These are phyloP conservation scores for Diuraphis noxia DNA, from an alignment of 1,140 invertebrate genomes.

Conservation along the genomic window DNA sequence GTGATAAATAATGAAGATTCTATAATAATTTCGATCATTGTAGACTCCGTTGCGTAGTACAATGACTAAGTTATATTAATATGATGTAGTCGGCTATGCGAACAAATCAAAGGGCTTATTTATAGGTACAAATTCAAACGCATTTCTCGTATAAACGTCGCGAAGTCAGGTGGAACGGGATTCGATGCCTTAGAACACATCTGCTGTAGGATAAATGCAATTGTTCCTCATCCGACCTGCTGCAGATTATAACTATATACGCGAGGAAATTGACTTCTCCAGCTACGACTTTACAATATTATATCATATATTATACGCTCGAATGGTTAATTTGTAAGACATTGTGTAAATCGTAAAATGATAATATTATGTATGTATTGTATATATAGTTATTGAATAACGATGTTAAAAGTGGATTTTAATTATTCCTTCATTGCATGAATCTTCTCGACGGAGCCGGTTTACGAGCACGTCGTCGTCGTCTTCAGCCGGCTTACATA, in stretches of 20 bases:
- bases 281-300: not conserved
- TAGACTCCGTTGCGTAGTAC: not conserved
- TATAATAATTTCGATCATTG: not conserved
- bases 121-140: not conserved
- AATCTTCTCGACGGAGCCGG: not conserved
- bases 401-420: slow-evolving; percentile 17
- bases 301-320: not conserved
- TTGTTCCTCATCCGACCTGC: not conserved
- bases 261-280: not conserved
- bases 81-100: not conserved
- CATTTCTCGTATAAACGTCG: not conserved
- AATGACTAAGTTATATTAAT: not conserved
- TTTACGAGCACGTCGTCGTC: not conserved
- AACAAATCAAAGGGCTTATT: not conserved
- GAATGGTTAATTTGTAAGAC: slow-evolving; percentile 14
- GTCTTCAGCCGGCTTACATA: not conserved
- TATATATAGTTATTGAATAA: not conserved
- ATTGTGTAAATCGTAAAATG: not conserved
- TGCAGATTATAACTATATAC: not conserved
- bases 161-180: not conserved
- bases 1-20: not conserved
- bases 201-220: not conserved
- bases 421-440: slow-evolving; percentile 25
- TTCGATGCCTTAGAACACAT: not conserved
- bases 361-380: not conserved